Conservation (phyloP, 2,888 invertebrate genomes). For the Endotricha flammealis region DNA sequence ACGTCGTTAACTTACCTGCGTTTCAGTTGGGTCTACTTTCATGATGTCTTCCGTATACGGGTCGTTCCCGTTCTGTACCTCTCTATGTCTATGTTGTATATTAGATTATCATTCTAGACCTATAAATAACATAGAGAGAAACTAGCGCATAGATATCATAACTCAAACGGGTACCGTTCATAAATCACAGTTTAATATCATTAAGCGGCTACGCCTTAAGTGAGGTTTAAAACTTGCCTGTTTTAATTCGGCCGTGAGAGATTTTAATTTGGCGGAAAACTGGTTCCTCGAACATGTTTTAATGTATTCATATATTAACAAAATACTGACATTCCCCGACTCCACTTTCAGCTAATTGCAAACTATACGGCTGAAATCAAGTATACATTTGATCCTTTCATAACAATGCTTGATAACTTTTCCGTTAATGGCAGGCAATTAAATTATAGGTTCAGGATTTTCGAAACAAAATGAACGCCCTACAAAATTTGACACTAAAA, state of each 20-base stretch:
- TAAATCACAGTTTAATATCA: slow-evolving; percentile 70
- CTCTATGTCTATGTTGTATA: too few relatives aligned
- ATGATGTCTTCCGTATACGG: too few relatives aligned
- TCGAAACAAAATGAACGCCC: too few relatives aligned
- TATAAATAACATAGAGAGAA: slow-evolving; percentile 15
- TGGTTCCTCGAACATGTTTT: slow-evolving; percentile 57
- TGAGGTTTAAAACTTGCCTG: slow-evolving; percentile 55
- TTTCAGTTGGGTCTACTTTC: too few relatives aligned
- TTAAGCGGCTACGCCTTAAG: slow-evolving; percentile 60
- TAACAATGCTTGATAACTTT: too few relatives aligned
- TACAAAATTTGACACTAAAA: too few relatives aligned
- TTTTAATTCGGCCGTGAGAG: slow-evolving; percentile 62
- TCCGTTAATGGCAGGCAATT: too few relatives aligned
- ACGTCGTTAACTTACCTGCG: too few relatives aligned
- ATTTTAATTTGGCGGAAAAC: slow-evolving; percentile 65
- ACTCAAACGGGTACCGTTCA: slow-evolving; percentile 45
- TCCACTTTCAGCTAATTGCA: slow-evolving; percentile 16
- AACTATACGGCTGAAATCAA: slow-evolving; percentile 3
- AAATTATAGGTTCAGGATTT: too few relatives aligned
- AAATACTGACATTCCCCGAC: slow-evolving; percentile 41
- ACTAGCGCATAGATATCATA: slow-evolving; percentile 27
- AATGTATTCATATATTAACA: slow-evolving; percentile 63
- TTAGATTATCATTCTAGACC: slow-evolving; percentile 10
- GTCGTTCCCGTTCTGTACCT: too few relatives aligned
- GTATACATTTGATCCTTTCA: too few relatives aligned